Evolutionary conservation across 2,113 vertebrate genomes (phyloP).

Genomic region (Spermophilus dauricus): DNA sequence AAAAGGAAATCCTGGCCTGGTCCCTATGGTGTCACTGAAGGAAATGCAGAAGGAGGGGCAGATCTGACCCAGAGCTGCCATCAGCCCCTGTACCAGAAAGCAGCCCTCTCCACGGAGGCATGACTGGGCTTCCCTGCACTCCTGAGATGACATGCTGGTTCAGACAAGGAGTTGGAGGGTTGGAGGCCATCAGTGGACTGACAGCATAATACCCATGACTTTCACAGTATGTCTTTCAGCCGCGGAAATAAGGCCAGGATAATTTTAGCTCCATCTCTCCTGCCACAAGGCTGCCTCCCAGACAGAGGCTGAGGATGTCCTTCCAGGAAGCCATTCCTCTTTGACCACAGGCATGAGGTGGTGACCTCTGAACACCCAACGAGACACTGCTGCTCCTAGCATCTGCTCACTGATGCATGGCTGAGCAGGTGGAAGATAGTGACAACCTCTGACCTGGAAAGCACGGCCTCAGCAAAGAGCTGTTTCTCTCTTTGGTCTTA

Average conservation of each 20-base stretch:
- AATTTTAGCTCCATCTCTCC: constrained; percentile 60
- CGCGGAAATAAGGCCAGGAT: constrained; percentile 69
- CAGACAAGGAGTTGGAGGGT: constrained; percentile 38
- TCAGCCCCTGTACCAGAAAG: neutral
- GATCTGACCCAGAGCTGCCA: neutral
- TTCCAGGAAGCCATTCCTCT: constrained; percentile 8
- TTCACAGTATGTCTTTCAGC: constrained; percentile 54
- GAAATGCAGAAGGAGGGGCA: neutral
- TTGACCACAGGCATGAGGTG: neutral
- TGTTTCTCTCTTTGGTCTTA: neutral
- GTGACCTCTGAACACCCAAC: neutral
- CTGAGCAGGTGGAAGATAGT: neutral
- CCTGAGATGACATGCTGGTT: constrained; percentile 39
- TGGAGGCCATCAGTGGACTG: neutral
- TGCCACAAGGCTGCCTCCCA: constrained; percentile 35
- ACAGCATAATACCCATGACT: constrained; percentile 57
- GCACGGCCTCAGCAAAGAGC: accelerated
- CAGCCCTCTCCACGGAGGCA: accelerated
- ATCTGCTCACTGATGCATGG: neutral
- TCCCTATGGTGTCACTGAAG: neutral
- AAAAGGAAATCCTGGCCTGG: neutral
- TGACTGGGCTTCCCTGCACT: neutral
- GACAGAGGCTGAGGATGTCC: neutral
- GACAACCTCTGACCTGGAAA: neutral
- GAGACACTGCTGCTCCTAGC: neutral